Conservation (phyloP, 2,113 vertebrate genomes). For the Daubentonia madagascariensis region DNA sequence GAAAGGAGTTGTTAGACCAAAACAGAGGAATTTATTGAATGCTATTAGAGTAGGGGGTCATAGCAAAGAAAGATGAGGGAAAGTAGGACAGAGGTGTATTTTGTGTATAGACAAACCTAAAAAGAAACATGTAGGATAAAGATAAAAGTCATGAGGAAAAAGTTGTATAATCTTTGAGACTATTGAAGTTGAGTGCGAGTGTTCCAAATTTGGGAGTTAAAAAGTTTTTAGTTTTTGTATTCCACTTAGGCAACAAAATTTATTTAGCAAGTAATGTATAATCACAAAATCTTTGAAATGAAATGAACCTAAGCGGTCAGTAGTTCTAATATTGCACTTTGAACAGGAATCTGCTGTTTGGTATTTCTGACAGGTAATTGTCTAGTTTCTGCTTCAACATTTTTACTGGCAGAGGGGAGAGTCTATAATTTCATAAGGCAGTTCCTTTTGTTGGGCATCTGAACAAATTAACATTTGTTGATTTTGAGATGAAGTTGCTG, state of each 20-base stretch:
- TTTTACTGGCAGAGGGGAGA: not conserved
- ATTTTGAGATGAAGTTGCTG: slow-evolving; percentile 22
- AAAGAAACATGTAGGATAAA: not conserved
- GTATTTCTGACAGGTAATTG: not conserved
- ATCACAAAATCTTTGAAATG: not conserved
- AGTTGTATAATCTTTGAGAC: not conserved
- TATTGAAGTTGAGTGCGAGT: not conserved
- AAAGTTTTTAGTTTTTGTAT: slow-evolving; percentile 26
- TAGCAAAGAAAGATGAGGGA: not conserved
- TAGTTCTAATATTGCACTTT: not conserved
- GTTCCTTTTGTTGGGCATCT: not conserved
- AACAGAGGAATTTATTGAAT: slow-evolving; percentile 3
- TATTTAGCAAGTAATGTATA: not conserved
- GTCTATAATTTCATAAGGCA: not conserved
- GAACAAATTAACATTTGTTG: not conserved
- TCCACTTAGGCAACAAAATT: not conserved
- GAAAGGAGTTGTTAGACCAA: not conserved
- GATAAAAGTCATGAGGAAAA: not conserved
- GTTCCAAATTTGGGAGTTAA: not conserved
- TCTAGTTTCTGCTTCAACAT: not conserved
- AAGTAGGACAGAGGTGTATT: not conserved
- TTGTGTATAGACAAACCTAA: not conserved
- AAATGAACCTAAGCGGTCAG: not conserved
- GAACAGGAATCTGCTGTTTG: not conserved
- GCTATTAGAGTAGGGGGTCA: not conserved